phyloP scores from a whole-genome alignment of 2,113 vertebrate species.

The Chloebia gouldiae region DNA sequence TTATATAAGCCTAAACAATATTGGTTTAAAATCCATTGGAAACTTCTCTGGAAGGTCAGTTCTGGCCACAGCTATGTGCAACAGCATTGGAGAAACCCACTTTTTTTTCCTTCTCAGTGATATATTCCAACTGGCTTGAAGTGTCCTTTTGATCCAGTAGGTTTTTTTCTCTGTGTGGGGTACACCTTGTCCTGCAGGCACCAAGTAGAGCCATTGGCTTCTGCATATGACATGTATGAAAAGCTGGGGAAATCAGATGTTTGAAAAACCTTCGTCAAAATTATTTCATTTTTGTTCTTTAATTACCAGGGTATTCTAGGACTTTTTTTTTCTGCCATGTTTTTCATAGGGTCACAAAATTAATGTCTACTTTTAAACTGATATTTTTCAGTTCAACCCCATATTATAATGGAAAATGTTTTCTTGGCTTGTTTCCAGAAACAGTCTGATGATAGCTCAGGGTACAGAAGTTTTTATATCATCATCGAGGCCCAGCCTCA shows the following conservation, averaged over 20 bases:
- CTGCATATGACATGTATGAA: background rate
- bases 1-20: background rate
- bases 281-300: background rate
- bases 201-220: background rate
- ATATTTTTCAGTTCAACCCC: background rate
- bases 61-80: background rate
- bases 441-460: background rate
- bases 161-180: background rate
- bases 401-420: background rate
- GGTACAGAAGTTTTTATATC: background rate
- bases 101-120: background rate
- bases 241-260: background rate
- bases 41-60: background rate
- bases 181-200: background rate
- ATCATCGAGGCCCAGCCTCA: background rate
- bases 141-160: background rate
- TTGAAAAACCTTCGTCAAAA: background rate
- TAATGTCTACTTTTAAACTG: background rate
- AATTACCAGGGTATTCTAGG: background rate
- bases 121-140: background rate
- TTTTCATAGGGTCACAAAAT: background rate
- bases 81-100: background rate
- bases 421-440: background rate
- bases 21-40: background rate
- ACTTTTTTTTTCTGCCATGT: background rate